Evolutionary conservation across 2,113 vertebrate species (phyloP).

Genomic region (Sylvia atricapilla): DNA sequence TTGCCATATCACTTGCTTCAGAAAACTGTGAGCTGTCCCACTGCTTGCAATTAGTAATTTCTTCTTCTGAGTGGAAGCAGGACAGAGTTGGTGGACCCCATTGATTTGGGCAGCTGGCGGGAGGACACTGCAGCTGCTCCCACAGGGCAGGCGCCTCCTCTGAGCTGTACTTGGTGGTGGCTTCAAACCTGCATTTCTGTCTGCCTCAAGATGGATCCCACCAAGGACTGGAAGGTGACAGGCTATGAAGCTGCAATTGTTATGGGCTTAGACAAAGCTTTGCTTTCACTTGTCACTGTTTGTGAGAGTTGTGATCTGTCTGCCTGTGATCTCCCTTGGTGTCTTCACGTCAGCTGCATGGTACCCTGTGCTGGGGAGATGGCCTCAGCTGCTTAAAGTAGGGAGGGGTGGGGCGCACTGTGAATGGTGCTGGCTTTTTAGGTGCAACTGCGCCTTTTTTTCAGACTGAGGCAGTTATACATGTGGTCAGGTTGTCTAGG

Average conservation of each 20-base stretch:
- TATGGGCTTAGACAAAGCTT: rapidly evolving
- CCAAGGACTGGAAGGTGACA: neutral
- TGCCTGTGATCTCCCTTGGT: neutral
- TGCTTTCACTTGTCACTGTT: neutral
- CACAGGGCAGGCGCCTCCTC: neutral
- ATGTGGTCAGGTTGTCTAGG: neutral
- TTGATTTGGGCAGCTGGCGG: neutral
- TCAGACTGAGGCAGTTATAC: neutral
- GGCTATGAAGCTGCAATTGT: neutral
- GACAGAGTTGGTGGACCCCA: rapidly evolving
- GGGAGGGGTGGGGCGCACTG: neutral
- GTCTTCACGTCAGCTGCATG: neutral
- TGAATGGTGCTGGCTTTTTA: neutral
- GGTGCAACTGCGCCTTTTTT: neutral
- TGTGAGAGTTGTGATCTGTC: neutral
- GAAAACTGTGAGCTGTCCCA: neutral
- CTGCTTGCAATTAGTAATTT: neutral
- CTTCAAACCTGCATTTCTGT: neutral
- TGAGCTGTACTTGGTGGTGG: neutral
- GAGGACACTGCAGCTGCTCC: neutral
- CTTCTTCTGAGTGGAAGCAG: neutral
- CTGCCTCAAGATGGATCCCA: neutral
- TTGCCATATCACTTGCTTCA: neutral
- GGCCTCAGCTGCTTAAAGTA: neutral
- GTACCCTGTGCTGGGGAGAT: neutral